Evolutionary conservation across 2,797 vertebrate species (phyloP), one percentile per base, ranked within the genome.

Genomic region (Cossypha dichroa): DNA sequence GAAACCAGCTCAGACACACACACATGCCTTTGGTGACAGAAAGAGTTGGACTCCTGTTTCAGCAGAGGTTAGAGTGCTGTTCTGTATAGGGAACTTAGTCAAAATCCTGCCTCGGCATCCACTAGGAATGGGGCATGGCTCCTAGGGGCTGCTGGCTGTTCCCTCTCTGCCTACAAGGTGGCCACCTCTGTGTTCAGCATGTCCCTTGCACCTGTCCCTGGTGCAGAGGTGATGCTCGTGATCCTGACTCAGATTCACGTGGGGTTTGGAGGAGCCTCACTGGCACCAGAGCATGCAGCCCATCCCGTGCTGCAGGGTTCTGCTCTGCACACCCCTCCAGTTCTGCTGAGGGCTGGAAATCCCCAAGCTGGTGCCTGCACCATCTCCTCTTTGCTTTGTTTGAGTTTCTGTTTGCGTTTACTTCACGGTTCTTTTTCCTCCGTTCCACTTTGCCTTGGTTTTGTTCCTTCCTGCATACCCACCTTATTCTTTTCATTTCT

Each of bases 401-500:
- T 85, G 85, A 95, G 78, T 88, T 96, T 96, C 90, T 94, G 83
- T 94, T 97, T 66, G 67, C 40, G 3, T 95, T 94, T 96, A 88
- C 66, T 93, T 90, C 77, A 78, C 26, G 11, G 66, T 95, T 82
- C 81, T 85, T 55, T 84, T 90, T 92, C 80, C 66, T 85, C 81
- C 8, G 2, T 93, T 79, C 79, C 19, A 29, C 94, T 95, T 89
- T 92, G 93, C 95, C 64, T 93, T 94, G 80, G 92, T 96, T 96
- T 95, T 10, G 0, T 85, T 97, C 94, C 93, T 96, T 95, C 74
- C 90, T 41, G 25, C 10, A 0, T 95, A 93, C 80, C 95, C 95
- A 63, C 94, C 90, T 94, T 94, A 93, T 74, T 96, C 91, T 95
- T 97, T 95, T 97, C 89, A 89, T 93, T 93, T 90, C 76, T 93